Base-by-base conservation (phyloP, 2,113 vertebrate species). In the Ochotona curzoniae region DNA sequence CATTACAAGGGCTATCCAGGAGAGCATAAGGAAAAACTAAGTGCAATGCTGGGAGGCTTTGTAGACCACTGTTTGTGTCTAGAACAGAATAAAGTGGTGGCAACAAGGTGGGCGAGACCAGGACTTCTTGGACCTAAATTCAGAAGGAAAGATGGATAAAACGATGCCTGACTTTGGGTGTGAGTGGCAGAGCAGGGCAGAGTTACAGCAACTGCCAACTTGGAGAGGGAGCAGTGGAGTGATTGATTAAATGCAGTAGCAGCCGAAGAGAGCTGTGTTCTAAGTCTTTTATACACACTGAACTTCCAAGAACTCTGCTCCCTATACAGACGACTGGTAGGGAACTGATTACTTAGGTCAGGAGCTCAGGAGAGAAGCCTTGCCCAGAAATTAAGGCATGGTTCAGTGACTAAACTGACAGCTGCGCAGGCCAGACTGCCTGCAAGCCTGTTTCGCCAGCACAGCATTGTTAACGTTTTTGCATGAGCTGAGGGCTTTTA, bases 31-130 rank as follows among this genome's bases (percentile, higher is more conserved):
- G 49, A 90, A 87, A 11, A 44, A 18, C 25, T 28, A 30, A 47
- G 49, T 9, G 67, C 20, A 44, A 47, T n/a, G 32, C 9, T 35
- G 7, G 35, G 15, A 51, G 25, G 23, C n/a, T 61, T 10, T 0
- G 11, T 63, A 30, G 44, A 6, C 11, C 2, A 1, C 25, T 17
- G 35, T 6, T 1, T 25, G 4, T 2, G 0, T 14, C 14, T 25
- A 23, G 20, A 18, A 17, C 32, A 35, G 54, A 13, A 11, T 8
- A 25, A 20, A 32, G 6, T 4, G 17, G 25, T 8, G 12, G 70
- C 4, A 6, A 1, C 9, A 4, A 35, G 14, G 49, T 9, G 54
- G 8, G 21, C 21, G n/a, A 9, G 25, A 51, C 13, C 51, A 83
- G n/a, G 4, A 25, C 54, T 54, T 7, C 63, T 5, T 32, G 8